Evolutionary conservation across 2,797 vertebrate species (phyloP).

Genomic region (Ateles fusciceps): DNA sequence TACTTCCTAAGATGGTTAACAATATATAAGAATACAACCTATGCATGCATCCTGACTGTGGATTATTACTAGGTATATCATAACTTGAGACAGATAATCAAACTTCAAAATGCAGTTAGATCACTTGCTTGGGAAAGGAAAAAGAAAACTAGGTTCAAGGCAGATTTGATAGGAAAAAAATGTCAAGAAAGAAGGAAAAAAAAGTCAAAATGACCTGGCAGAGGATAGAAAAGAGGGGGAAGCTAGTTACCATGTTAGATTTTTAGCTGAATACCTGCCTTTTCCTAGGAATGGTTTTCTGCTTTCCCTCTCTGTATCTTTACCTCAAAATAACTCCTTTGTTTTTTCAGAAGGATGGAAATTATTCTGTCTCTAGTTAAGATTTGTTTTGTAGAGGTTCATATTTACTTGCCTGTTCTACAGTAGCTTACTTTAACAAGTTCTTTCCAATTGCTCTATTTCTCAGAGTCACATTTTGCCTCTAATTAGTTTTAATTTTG

Average conservation of each 20-base stretch:
- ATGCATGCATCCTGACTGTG: neutral
- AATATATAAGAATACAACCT: neutral
- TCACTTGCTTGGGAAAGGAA: neutral
- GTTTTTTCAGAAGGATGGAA: neutral
- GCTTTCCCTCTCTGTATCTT: neutral
- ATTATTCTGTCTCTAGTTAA: neutral
- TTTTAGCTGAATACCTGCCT: neutral
- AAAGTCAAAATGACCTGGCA: rapidly evolving
- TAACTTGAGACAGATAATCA: neutral
- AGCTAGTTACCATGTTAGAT: neutral
- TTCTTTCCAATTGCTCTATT: neutral
- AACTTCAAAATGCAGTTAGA: neutral
- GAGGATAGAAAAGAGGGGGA: neutral
- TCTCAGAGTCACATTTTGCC: conserved; percentile 11
- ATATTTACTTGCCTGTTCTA: neutral
- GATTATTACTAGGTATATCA: neutral
- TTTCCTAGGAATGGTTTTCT: neutral
- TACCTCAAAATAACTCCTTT: neutral
- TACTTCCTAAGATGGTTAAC: neutral
- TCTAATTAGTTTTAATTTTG: conserved; percentile 46
- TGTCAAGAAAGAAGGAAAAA: neutral
- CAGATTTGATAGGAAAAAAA: neutral
- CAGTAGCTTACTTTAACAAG: neutral
- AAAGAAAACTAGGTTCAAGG: neutral
- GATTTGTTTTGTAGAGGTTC: neutral